Percentiles rank a stretch among this genome's conserved stretches.
phyloP scores from a whole-genome alignment of 2,113 vertebrate genomes.

The Ophthalmolycus amberensis region DNA sequence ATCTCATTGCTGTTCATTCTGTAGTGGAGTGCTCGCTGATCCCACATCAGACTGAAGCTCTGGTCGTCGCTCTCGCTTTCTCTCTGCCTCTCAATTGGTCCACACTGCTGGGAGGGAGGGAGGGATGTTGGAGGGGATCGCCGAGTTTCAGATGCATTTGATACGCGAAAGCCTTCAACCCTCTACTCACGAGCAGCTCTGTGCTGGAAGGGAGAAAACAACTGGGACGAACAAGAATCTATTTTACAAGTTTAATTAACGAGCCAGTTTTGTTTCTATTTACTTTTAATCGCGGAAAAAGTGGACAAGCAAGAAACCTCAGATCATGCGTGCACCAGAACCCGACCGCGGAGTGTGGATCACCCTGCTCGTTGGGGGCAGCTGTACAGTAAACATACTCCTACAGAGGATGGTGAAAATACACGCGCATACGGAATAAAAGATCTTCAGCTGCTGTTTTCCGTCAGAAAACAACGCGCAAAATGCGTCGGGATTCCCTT shows the following conservation, averaged over 20 bases:
- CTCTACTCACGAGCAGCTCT: neutral
- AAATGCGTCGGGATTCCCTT: slow-evolving; percentile 73
- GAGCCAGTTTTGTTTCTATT: slow-evolving; percentile 2
- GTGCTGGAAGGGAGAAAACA: neutral
- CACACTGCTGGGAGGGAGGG: neutral
- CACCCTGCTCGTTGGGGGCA: neutral
- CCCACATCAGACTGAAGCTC: slow-evolving; percentile 19
- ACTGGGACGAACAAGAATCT: neutral
- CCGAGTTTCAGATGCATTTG: slow-evolving; percentile 52
- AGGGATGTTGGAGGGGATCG: slow-evolving; percentile 29
- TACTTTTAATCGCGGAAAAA: slow-evolving; percentile 22
- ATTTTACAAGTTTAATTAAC: neutral
- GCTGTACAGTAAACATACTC: slow-evolving; percentile 28
- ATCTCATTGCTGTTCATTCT: neutral
- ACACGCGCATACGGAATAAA: slow-evolving; percentile 26
- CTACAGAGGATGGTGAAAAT: slow-evolving; percentile 41
- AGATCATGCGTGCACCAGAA: slow-evolving; percentile 20
- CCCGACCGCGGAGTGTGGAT: slow-evolving; percentile 3
- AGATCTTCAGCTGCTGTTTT: neutral
- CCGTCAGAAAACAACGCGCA: slow-evolving; percentile 15
- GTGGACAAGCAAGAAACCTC: slow-evolving; percentile 17
- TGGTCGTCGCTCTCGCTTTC: slow-evolving; percentile 1
- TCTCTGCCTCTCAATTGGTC: slow-evolving; percentile 60
- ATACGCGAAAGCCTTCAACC: slow-evolving; percentile 4
- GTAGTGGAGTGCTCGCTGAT: slow-evolving; percentile 29